Percentiles rank a stretch among this genome's conserved stretches.
Evolutionary conservation across 2,113 vertebrate genomes (phyloP).

Genomic region (Scytalopus superciliaris): DNA sequence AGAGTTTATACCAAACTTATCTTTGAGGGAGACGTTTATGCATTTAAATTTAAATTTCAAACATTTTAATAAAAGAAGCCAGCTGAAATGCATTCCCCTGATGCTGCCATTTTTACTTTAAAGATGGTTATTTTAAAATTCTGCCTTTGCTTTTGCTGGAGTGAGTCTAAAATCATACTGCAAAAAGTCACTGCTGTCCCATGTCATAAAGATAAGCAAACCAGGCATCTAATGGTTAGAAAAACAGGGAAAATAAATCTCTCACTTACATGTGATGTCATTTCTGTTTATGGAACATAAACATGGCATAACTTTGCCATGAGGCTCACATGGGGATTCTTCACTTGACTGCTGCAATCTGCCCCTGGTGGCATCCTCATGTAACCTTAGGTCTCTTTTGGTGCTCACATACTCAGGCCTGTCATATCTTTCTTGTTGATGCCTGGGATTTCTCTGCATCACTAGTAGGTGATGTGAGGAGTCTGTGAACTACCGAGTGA

Average conservation of each 20-base stretch:
- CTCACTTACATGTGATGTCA: background rate
- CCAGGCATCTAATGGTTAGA: background rate
- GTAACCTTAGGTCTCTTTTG: background rate
- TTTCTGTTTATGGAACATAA: background rate
- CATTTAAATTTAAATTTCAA: constrained; percentile 52
- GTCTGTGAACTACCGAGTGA: background rate
- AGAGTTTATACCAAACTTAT: background rate
- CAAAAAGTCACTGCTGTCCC: background rate
- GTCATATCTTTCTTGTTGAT: background rate
- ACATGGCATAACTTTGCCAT: background rate
- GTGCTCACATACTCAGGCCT: background rate
- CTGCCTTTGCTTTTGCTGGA: background rate
- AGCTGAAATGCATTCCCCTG: background rate
- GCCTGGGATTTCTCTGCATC: background rate
- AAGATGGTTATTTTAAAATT: background rate
- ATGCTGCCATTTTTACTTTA: background rate
- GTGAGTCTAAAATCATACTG: background rate
- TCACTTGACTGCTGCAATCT: background rate
- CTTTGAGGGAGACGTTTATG: background rate
- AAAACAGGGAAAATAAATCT: background rate
- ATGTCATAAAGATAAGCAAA: background rate
- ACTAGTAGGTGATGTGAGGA: background rate
- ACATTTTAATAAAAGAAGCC: background rate
- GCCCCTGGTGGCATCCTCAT: fast-evolving
- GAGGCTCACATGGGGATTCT: background rate